Evolutionary conservation across 2,797 vertebrate species (phyloP), one percentile per base, ranked within the genome.

Genomic region (Podarcis siculus): DNA sequence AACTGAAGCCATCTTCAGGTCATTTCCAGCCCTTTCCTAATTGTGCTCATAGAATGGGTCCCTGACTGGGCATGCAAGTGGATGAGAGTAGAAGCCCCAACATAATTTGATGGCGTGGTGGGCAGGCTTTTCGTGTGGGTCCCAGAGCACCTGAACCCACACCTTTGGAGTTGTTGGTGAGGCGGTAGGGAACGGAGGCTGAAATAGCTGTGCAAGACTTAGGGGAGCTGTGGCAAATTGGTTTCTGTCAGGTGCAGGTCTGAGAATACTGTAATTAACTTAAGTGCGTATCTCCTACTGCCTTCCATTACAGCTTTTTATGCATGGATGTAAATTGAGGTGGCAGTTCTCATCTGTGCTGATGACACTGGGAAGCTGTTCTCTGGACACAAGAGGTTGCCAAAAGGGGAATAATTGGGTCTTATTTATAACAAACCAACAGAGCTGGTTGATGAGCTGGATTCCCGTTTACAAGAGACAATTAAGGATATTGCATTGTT

Each of bases 401-500:
- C 76, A 66, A 77, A 90, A 93, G 83, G 37, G 85, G 2, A 91
- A 71, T 92, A 93, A 95, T 93, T 95, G 23, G 83, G 83, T 89
- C 89, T 93, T 37, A 45, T 82, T 91, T 86, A 17, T 27, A 86
- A 90, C 86, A 93, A 91, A 83, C 86, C 79, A 87, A 79, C 89
- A 93, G 93, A 95, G 91, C 85, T 55, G n/a, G 79, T 89, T 91
- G 90, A 87, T 89, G 86, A 89, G 83, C 83, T 73, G 78, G 82
- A 82, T 84, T 92, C 75, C 37, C 85, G 85, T 73, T 91, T 94
- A 90, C 66, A 79, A 93, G 91, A 93, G 87, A 95, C 89, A 83
- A 94, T 95, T 94, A 94, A 92, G 90, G 89, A 92, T 90, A 89
- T 78, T 90, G 89, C 82, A 73, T 64, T 92, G 90, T 93, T 95